Base-by-base conservation (phyloP, 2,797 vertebrate species). In the Sciurus vulgaris region DNA sequence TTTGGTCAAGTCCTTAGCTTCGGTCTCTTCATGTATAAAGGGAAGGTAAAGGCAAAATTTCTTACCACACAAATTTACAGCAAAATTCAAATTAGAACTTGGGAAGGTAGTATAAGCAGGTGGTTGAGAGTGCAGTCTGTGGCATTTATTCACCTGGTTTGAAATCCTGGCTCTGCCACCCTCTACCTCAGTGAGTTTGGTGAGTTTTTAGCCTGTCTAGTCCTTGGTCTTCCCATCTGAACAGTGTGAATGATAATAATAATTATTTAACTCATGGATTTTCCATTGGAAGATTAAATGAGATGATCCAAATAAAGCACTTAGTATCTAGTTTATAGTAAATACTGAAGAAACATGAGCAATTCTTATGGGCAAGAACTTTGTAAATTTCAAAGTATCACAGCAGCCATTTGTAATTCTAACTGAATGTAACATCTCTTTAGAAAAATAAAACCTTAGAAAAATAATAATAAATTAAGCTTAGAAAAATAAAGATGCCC, bases 361-460 rank as follows among this genome's bases (percentile, higher is more conserved):
- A 67, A 28, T 65, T 44, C 44, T 79, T 87, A 22, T 77, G 84
- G 15, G 56, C 82, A 94, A 87, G 54, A 56, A 63, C 35, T 83
- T 72, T 54, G 88, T 54, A 61, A 70, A 72, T 24, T 63, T 65
- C 70, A 38, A 91, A 96, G 59, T 86, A 35, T 84, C 51, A 35
- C 28, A 44, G 28, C 61, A 56, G 26, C 47, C 38, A 72, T 72
- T 67, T 82, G 10, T 2, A 82, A 30, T 81, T 79, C 81, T 76
- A 41, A 20, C 11, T 69, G 26, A 11, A 44, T 8, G 12, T 44
- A n/a, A 1, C 24, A 86, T 67, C 76, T 65, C 54, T 81, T 94
- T 24, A 88, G 86, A 85, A 93, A 93, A 78, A 73, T 73, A 51
- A 44, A 87, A 30, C 73, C 73, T 59, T 67, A 92, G 44, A 51